Percentiles rank a stretch among this genome's conserved stretches.
These are phyloP conservation scores for Alouatta palliata DNA, from an alignment of 2,113 vertebrate genomes.

Conservation along the genomic window DNA sequence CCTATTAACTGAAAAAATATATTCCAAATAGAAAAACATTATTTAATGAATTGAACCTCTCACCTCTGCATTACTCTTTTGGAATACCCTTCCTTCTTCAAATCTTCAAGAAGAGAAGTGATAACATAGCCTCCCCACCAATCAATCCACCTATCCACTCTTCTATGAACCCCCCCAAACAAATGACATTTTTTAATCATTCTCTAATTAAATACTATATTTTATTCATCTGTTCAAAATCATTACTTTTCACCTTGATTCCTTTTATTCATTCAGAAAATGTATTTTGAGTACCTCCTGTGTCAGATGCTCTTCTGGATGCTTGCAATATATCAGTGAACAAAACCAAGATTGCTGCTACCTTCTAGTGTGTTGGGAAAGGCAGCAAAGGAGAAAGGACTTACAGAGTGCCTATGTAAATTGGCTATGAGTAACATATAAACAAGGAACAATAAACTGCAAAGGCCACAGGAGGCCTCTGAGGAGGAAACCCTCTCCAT, in stretches of 20 bases:
- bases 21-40: not conserved
- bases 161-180: not conserved
- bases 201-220: not conserved
- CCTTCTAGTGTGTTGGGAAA: not conserved
- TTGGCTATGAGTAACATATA: no score
- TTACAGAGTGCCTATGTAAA: no score
- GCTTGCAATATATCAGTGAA: not conserved
- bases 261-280: not conserved
- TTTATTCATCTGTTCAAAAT: not conserved
- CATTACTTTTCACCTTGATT: not conserved
- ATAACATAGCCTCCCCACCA: not conserved
- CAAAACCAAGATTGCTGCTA: not conserved
- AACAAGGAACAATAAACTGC: no score
- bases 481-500: no score
- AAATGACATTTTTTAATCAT: not conserved
- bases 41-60: not conserved
- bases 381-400: no score
- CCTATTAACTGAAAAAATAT: not conserved
- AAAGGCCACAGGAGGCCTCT: no score
- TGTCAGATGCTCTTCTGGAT: not conserved
- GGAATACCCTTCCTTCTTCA: not conserved
- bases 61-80: not conserved
- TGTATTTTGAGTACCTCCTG: not conserved
- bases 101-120: not conserved
- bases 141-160: not conserved